Conservation (phyloP, 2,888 invertebrate genomes). For the Ophraella communa region DNA sequence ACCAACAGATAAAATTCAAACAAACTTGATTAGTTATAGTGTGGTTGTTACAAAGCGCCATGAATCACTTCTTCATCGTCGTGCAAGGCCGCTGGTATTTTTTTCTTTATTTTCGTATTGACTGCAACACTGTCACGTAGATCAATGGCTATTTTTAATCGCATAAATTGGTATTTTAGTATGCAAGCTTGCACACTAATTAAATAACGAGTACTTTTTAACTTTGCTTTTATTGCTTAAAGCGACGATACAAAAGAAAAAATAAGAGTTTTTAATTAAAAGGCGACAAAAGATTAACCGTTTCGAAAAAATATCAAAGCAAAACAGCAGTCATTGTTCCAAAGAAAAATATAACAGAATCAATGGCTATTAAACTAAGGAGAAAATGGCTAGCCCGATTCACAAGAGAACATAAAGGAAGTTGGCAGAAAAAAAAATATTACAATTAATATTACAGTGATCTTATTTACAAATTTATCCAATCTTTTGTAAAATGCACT, state of each 20-base stretch:
- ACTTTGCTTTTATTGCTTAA: not conserved
- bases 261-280: not conserved
- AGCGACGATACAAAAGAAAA: not conserved
- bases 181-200: not conserved
- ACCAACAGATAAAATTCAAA: slow-evolving; percentile 21
- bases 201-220: not conserved
- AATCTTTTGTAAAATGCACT: no score
- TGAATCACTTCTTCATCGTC: slow-evolving; percentile 21
- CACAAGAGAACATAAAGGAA: no score
- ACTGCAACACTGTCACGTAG: slow-evolving; percentile 3
- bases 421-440: no score
- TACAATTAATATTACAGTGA: no score
- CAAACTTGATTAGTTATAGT: slow-evolving; percentile 24
- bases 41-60: slow-evolving; percentile 19
- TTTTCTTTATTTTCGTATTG: slow-evolving; percentile 15
- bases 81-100: slow-evolving; percentile 18
- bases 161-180: not conserved
- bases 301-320: no score
- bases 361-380: no score
- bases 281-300: not conserved
- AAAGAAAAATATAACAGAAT: no score
- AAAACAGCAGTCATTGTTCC: no score
- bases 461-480: no score
- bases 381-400: no score
- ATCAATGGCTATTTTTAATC: not conserved